Evolutionary conservation across 92 coral and sea anemone species (phyloP).

Genomic region (Virgularia gustaviana): DNA sequence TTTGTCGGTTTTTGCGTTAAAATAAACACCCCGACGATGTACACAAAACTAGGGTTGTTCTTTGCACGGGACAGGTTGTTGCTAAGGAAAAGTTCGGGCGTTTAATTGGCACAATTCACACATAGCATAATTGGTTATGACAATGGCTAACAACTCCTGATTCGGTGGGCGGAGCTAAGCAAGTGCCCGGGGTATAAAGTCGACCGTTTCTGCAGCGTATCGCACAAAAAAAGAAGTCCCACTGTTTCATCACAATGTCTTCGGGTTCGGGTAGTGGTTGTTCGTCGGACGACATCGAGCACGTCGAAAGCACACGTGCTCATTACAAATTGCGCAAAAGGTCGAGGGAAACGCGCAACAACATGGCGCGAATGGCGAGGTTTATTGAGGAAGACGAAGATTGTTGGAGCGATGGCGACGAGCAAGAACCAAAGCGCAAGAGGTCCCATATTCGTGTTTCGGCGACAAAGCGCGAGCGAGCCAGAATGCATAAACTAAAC

Average conservation of each 20-base stretch:
- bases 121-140: slow-evolving; percentile 25
- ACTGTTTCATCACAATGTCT: slow-evolving; percentile 19
- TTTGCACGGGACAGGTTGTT: background rate
- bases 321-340: slow-evolving; percentile 74
- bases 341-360: slow-evolving; percentile 76
- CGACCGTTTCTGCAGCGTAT: background rate
- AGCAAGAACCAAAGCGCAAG: slow-evolving; percentile 61
- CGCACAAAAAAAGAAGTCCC: slow-evolving; percentile 12
- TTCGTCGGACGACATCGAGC: slow-evolving; percentile 18
- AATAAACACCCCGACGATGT: background rate
- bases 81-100: background rate
- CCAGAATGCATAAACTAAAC: slow-evolving; percentile 79
- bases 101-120: slow-evolving; percentile 36
- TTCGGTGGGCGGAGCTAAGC: slow-evolving; percentile 95
- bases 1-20: slow-evolving; percentile 13
- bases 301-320: background rate
- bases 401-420: slow-evolving; percentile 67
- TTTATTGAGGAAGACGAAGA: slow-evolving; percentile 64
- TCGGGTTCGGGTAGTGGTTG: background rate
- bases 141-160: slow-evolving; percentile 78
- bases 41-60: background rate
- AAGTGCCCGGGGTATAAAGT: slow-evolving; percentile 14
- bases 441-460: slow-evolving; percentile 68
- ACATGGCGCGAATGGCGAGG: slow-evolving; percentile 76
- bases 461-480: slow-evolving; percentile 86